Evolutionary conservation across 2,113 vertebrate species (phyloP), one percentile per base, ranked within the genome.

Genomic region (Poeciliopsis retropinna): DNA sequence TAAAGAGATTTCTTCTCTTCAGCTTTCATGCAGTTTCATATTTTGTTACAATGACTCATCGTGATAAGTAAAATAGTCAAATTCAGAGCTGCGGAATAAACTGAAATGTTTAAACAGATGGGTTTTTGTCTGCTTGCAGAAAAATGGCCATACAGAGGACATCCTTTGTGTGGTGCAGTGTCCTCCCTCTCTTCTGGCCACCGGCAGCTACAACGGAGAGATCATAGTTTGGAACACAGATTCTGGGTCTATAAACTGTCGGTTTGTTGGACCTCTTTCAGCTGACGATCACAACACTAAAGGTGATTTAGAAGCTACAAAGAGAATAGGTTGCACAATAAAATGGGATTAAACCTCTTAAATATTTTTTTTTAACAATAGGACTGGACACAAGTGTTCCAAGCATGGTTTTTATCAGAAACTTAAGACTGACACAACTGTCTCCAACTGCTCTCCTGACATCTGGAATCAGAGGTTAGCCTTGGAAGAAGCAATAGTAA

Each of bases 81-180:
- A 57, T 57, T 10, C 7, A 57, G 22, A 10, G 2, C 25, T 57
- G 9, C 3, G 25, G 51, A 57, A 57, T n/a, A n/a, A 57, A 47
- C 44, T 47, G 12, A 44, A 12, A 22, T 9, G 25, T 19, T 67
- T 19, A 28, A 17, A 27, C 5, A 30, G 27, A 12, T 12, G 1
- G 1, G 3, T 28, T 68, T 47, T 66, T 44, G 27, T 66, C 39
- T 71, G 47, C 64, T 54, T 29, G 69, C 87, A 95, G 93, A 89
- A 60, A 57, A 77, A 68, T 0, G 80, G 94, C 29, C 94, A 94
- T 70, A 92, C 90, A 66, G 94, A 94, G 0, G 90, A 95, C 77
- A 91, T 93, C 76, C 89, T 95, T 4, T 95, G 93, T 65, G 72
- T 93, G 10, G 93, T 90, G 2, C 92, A 95, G n/a, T 95, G 95